Evolutionary conservation across 2,113 vertebrate genomes (phyloP), one percentile per base, ranked within the genome.

Genomic region (Jacana jacana): DNA sequence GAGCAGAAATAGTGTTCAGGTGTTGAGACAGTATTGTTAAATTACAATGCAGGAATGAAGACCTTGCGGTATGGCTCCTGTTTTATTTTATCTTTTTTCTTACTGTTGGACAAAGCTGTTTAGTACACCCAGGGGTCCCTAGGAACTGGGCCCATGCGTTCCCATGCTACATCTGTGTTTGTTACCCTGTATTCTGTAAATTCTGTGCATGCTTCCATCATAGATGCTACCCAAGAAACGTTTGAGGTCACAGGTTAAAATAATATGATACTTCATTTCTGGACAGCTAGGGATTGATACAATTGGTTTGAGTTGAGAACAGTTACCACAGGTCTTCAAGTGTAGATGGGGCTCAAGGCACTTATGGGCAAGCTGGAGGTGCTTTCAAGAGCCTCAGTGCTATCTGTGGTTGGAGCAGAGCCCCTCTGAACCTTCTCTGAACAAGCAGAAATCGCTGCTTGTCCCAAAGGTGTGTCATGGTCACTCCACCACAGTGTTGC

Each of bases 401-500:
- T n/a, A n/a, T n/a, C n/a, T n/a, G n/a, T n/a, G n/a, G n/a, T n/a
- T n/a, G n/a, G n/a, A n/a, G n/a, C n/a, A n/a, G n/a, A 79, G 35
- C 22, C 84, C 51, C 11, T 40, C 16, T 37, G 0, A 14, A 23
- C 9, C 17, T 66, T 23, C 48, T 64, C 0, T n/a, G n/a, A n/a
- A n/a, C n/a, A n/a, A 0, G 42, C 42, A 88, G 63, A 49, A 68
- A 14, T 28, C 13, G 1, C 27, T 86, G n/a, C 57, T 51, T 15
- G 4, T 68, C 17, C 66, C 28, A 25, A 33, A 28, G 57, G 28
- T 55, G 9, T 61, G 3, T 49, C 4, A 0, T 17, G n/a, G 35
- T 42, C n/a, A 3, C 13, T 51, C 24, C 51, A 58, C 19, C 8
- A 3, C 11, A 15, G 10, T 27, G 18, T 33, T 81, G 19, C 6